Evolutionary conservation across 2,888 invertebrate genomes (phyloP), one percentile per base, ranked within the genome.

Genomic region (Spicauda simplicius): DNA sequence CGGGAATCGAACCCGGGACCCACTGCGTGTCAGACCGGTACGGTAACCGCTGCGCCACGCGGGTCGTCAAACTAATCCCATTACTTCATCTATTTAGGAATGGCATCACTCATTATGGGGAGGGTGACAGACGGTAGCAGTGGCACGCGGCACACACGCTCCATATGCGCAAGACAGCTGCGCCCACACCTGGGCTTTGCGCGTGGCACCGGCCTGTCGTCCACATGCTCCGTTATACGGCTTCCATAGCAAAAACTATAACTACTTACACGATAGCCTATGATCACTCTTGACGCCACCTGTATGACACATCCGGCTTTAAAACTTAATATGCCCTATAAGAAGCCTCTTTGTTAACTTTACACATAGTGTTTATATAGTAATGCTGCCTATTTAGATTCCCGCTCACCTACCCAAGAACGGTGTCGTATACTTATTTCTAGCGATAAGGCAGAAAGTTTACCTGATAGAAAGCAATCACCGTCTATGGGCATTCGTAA

Each of bases 111-210:
- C 45, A 45, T 19, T 11, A 7, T 30, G 16, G 16, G 25, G 12
- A 20, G 14, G 18, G 16, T 55, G 66, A 54, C 65, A 59, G 45
- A 54, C 53, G 53, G 58, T 65, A 19, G 50, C 53, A 48, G 69
- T 72, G 85, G 85, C 90, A 88, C 86, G 88, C 84, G 91, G 84
- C 85, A 72, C 85, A 80, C 87, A 88, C 88, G 80, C 86, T 83
- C 77, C 82, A 84, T 81, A 76, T 82, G 84, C 75, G 74, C 56
- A 68, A 52, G 80, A 80, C 90, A 88, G 87, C 88, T 89, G 90
- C 76, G 75, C 48, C 48, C 70, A 70, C 90, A 89, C 87, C 89
- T 90, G 90, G 86, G 72, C 54, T 18, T 45, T 61, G 45, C 69
- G 69, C 73, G 74, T 73, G 72, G 66, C 72, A 56, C 58, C 69